Evolutionary conservation across 2,888 invertebrate genomes (phyloP), one percentile per base, ranked within the genome.

Genomic region (Drosophila lacicola): DNA sequence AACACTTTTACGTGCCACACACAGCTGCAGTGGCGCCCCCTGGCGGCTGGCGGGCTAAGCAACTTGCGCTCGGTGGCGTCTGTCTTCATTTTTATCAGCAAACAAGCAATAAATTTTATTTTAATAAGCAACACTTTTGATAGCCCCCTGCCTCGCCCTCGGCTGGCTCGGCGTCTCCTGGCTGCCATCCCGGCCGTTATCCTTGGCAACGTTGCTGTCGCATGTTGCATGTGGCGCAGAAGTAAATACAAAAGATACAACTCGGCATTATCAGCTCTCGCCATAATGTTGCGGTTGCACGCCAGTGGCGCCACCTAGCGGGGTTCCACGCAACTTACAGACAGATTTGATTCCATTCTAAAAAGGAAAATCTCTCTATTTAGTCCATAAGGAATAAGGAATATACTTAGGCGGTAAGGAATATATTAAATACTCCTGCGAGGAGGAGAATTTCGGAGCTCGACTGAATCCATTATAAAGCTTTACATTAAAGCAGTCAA

Each of bases 41-140:
- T 39, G 19, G 58, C 47, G 53, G 34, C 13, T 11, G 45, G 11
- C 3, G 37, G 44, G 47, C 66, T 44, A 42, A 29, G 29, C 64
- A 58, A 55, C 60, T 54, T 34, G n/a, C 36, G 29, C 42, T 47
- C 47, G 14, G 41, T 54, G 49, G 55, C 54, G 55, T 72, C 76
- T 78, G 82, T 77, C 74, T 83, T 86, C 78, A 78, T 84, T 85
- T 83, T 88, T 88, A 86, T 86, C 82, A 76, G 80, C 80, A 87
- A 89, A 86, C 88, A 86, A 86, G 85, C 85, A 82, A 86, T 88
- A 86, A 88, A 89, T 86, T 86, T 87, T 78, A 89, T 86, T 86
- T 86, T 87, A 86, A 89, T 86, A 86, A 89, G 85, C 86, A 88
- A 82, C 89, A 87, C 84, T 84, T 83, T 87, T 89, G 85, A 89